phyloP scores from a whole-genome alignment of 2,797 vertebrate species.

The Anomalospiza imberbis region DNA sequence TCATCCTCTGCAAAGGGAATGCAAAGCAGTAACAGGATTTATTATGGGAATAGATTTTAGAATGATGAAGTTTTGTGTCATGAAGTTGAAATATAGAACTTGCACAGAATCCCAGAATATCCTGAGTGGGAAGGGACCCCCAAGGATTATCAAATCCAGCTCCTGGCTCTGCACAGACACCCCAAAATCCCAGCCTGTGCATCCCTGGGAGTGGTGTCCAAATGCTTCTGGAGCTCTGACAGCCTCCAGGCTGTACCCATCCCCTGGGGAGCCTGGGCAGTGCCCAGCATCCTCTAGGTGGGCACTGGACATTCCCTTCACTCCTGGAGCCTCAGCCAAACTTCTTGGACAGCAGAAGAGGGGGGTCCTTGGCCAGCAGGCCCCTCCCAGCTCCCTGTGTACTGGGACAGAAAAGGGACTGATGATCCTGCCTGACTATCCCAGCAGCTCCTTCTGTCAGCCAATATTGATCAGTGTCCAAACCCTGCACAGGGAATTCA shows the following conservation, averaged over 20 bases:
- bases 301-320: background rate
- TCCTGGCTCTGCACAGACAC: background rate
- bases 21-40: background rate
- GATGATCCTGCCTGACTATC: background rate
- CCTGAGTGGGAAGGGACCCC: background rate
- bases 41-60: background rate
- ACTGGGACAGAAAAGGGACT: background rate
- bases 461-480: background rate
- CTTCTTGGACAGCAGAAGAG: background rate
- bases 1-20: background rate
- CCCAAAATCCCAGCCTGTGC: background rate
- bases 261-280: background rate
- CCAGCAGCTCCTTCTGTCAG: background rate
- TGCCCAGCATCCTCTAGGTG: background rate
- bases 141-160: background rate
- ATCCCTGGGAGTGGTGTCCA: fast-evolving
- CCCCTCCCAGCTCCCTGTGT: background rate
- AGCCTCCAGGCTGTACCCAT: background rate
- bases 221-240: background rate
- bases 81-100: background rate
- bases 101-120: background rate
- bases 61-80: background rate
- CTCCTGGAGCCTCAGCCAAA: background rate
- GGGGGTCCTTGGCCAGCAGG: background rate
- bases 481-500: too few species aligned